Base-by-base conservation (phyloP, 2,113 vertebrate species). In the cat (Felis catus) region DNA sequence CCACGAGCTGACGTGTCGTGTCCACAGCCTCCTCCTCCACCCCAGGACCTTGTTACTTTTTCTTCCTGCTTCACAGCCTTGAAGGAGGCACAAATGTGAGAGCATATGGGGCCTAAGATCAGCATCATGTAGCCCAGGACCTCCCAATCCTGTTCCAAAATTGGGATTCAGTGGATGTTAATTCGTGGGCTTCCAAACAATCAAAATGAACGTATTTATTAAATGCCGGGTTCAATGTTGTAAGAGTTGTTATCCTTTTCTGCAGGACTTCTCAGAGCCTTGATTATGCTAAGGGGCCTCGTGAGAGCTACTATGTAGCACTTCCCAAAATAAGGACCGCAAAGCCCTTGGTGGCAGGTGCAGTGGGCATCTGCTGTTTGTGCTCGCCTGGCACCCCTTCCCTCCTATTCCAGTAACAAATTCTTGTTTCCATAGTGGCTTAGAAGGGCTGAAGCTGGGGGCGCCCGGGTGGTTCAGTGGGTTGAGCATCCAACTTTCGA, bases 121-220 rank as follows among this genome's bases (percentile, higher is more conserved):
- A 18, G 25, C 23, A 4, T 5, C 3, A 1, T 0, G 8, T 1
- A 13, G 15, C 29, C 63, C 23, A 39, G 33, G 5, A 16, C 7
- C 31, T 11, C 31, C 61, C 33, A 8, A 10, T n/a, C 39, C 13
- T 27, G 0, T 16, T 63, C 53, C 39, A 27, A 61, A 96, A 45
- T 2, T 0, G 8, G 6, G 18, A 10, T 27, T 45, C 33, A 3
- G 5, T 12, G 31, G 80, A 39, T 4, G 12, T 5, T 61, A 3
- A 33, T 11, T 27, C 8, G 33, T 21, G n/a, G 31, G 23, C 83
- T 92, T 84, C 27, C 23, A 70, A 48, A 51, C 76, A 36, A 68
- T 55, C 23, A 29, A 89, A 80, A 58, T 1, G 27, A 19, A 93
- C 74, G 25, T 25, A 2, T n/a, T 68, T 33, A 3, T 61, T 45